These are phyloP conservation scores for Papilio demoleus DNA, from an alignment of 2,888 invertebrate genomes.

Conservation along the genomic window DNA sequence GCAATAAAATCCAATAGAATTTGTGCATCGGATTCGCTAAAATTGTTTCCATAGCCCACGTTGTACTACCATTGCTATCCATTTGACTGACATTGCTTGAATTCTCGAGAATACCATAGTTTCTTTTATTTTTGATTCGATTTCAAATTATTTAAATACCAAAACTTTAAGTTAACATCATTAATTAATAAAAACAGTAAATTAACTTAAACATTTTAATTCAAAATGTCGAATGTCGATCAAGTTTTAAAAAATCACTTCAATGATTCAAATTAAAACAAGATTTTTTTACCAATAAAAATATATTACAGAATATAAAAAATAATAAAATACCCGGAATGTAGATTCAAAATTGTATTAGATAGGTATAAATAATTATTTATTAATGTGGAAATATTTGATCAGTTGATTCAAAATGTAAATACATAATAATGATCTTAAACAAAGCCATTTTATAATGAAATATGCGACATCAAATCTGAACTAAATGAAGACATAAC, in stretches of 20 bases:
- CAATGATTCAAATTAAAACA: no score
- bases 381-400: slow-evolving; percentile 7
- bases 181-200: no score
- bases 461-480: slow-evolving; percentile 46
- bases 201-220: no score
- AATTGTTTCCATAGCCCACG: slow-evolving; percentile 69
- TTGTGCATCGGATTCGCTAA: slow-evolving; percentile 61
- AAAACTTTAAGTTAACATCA: not conserved
- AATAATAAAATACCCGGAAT: not conserved
- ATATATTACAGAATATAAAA: no score
- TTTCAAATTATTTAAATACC: not conserved
- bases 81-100: slow-evolving; percentile 70
- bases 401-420: slow-evolving; percentile 44
- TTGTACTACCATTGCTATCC: slow-evolving; percentile 77
- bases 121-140: not conserved
- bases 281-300: no score
- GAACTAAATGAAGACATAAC: slow-evolving; percentile 61
- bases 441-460: slow-evolving; percentile 48
- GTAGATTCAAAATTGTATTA: not conserved
- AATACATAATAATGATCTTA: slow-evolving; percentile 48
- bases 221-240: not conserved
- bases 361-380: slow-evolving; percentile 10
- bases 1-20: slow-evolving; percentile 33
- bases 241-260: not conserved
- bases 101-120: slow-evolving; percentile 56